A percentile compares a stretch with the other conserved stretches of the same genome.
Conservation (phyloP, 2,113 vertebrate species). For the Oxyura jamaicensis region DNA sequence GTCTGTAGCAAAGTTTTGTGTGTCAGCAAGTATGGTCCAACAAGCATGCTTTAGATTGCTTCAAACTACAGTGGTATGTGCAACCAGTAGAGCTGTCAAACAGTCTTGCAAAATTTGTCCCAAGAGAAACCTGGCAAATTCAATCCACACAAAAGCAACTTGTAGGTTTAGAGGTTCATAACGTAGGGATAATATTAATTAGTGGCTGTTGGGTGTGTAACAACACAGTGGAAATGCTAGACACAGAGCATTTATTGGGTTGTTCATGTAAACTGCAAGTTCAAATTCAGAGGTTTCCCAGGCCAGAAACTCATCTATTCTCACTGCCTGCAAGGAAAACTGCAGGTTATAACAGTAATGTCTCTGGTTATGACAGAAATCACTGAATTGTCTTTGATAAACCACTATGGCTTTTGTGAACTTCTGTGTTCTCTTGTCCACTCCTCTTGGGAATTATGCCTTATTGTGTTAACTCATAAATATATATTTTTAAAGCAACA, state of each 20-base stretch:
- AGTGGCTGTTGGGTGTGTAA: neutral
- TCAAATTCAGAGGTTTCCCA: neutral
- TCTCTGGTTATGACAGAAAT: neutral
- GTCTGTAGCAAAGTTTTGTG: rapidly evolving
- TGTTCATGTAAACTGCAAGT: neutral
- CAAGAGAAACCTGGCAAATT: neutral
- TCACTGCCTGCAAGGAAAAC: neutral
- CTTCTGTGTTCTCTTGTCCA: neutral
- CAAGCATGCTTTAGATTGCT: neutral
- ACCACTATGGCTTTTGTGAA: neutral
- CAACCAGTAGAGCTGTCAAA: neutral
- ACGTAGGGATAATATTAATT: neutral
- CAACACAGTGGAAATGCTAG: neutral
- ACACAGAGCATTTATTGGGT: neutral
- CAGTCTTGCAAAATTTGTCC: neutral
- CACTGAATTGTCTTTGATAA: neutral
- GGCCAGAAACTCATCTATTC: neutral
- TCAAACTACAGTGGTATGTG: neutral
- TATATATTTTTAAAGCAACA: neutral
- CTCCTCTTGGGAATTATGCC: neutral
- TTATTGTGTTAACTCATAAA: neutral
- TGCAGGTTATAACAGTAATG: neutral
- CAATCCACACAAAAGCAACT: neutral
- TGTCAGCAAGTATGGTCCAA: neutral
- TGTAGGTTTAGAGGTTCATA: neutral